Evolutionary conservation across 1,140 invertebrate genomes (phyloP).

Genomic region (Nasonia vitripennis): DNA sequence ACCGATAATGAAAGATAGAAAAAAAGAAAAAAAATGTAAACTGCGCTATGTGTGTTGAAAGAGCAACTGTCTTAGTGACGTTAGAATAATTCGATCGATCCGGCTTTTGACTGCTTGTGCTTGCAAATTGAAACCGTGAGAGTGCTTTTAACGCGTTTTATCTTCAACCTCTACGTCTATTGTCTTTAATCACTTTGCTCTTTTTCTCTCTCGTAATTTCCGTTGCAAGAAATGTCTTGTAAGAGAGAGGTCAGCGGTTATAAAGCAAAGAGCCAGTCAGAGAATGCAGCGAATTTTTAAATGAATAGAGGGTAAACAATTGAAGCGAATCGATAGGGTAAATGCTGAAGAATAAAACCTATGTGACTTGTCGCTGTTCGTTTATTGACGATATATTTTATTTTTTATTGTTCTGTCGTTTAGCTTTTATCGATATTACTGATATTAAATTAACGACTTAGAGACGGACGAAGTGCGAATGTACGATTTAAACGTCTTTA

Average conservation of each 20-base stretch:
- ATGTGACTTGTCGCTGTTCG: slow-evolving; percentile 55
- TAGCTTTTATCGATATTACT: slow-evolving; percentile 56
- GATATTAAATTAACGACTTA: slow-evolving; percentile 55
- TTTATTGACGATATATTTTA: slow-evolving; percentile 58
- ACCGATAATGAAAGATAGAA: slow-evolving; percentile 33
- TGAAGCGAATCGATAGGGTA: slow-evolving; percentile 37
- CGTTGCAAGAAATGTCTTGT: slow-evolving; percentile 11
- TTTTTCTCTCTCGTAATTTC: slow-evolving; percentile 40
- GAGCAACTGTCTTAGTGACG: slow-evolving; percentile 34
- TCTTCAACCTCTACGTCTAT: slow-evolving; percentile 49
- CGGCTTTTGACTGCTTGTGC: slow-evolving; percentile 52
- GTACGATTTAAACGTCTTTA: slow-evolving; percentile 53
- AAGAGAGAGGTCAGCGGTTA: slow-evolving; percentile 5
- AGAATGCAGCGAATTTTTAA: slow-evolving; percentile 45
- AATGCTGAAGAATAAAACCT: slow-evolving; percentile 45
- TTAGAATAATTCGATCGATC: slow-evolving; percentile 50
- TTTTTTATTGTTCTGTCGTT: slow-evolving; percentile 57
- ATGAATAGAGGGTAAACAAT: slow-evolving; percentile 25
- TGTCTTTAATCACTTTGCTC: slow-evolving; percentile 42
- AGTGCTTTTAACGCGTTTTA: slow-evolving; percentile 54
- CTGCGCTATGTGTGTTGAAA: slow-evolving; percentile 38
- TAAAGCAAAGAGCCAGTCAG: slow-evolving; percentile 28
- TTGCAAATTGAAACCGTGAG: slow-evolving; percentile 51
- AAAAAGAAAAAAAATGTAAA: slow-evolving; percentile 36
- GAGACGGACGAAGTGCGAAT: slow-evolving; percentile 51